phyloP scores from a whole-genome alignment of 2,888 invertebrate species.

The Temnothorax unifasciatus region DNA sequence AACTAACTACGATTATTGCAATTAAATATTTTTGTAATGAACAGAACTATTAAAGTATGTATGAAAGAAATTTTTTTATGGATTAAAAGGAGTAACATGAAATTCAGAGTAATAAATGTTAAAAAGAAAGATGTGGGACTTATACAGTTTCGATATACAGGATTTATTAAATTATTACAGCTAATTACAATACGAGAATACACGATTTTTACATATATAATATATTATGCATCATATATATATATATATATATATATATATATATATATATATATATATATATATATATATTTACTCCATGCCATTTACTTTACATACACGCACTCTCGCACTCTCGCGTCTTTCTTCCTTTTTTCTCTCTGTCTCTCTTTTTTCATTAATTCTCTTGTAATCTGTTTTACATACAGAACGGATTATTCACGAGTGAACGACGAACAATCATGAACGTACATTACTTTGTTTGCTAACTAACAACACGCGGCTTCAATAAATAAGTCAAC shows the following conservation, averaged over 20 bases:
- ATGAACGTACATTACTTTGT: slow-evolving; percentile 42
- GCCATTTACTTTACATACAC: slow-evolving; percentile 65
- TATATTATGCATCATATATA: slow-evolving; percentile 78
- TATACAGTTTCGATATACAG: slow-evolving; percentile 75
- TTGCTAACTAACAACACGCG: slow-evolving; percentile 47
- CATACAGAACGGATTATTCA: slow-evolving; percentile 56
- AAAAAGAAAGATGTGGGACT: not conserved
- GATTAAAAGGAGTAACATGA: not conserved
- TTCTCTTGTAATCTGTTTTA: slow-evolving; percentile 45
- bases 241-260: slow-evolving; percentile 53
- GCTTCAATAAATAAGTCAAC: slow-evolving; percentile 44
- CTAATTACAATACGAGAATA: slow-evolving; percentile 82
- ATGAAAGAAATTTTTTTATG: not conserved
- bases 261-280: not conserved
- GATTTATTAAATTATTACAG: slow-evolving; percentile 83
- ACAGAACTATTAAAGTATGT: not conserved
- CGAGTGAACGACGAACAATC: slow-evolving; percentile 50
- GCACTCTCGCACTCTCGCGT: slow-evolving; percentile 2
- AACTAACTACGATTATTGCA: not conserved
- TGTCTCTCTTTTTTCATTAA: slow-evolving; percentile 38
- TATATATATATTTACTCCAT: slow-evolving; percentile 70
- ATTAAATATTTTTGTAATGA: not conserved
- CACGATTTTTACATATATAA: slow-evolving; percentile 83
- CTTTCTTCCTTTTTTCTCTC: slow-evolving; percentile 51
- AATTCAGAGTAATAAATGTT: not conserved